Percentiles rank a stretch among this genome's conserved stretches.
These are phyloP conservation scores for Actenoides hombroni DNA, from an alignment of 2,113 vertebrate species.

Conservation along the genomic window DNA sequence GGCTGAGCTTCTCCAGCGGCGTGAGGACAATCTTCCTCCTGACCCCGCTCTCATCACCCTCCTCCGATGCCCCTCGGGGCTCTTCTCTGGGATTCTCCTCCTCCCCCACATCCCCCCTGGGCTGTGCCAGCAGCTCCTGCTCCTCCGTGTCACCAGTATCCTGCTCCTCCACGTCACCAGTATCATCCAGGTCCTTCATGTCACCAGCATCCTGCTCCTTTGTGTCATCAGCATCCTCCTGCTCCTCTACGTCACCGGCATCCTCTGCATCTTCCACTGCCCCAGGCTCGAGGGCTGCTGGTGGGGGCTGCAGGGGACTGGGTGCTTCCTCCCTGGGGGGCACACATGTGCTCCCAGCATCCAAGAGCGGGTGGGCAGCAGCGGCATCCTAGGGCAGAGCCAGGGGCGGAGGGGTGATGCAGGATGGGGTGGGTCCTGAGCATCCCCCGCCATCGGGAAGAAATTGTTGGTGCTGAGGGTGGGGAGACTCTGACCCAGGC, in stretches of 20 bases:
- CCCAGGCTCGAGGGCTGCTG: neutral
- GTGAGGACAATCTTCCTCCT: constrained; percentile 71
- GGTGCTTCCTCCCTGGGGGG: neutral
- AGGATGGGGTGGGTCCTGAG: neutral
- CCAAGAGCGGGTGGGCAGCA: rapidly evolving
- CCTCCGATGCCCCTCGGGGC: neutral
- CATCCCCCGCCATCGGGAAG: neutral
- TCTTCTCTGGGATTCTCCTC: neutral
- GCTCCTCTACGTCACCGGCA: neutral
- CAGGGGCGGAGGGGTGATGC: neutral
- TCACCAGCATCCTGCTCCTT: neutral
- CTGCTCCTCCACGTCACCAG: neutral
- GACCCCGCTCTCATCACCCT: neutral
- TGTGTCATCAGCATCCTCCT: neutral
- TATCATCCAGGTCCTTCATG: neutral
- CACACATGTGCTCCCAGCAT: neutral
- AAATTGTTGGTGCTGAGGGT: neutral
- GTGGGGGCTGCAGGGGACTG: neutral
- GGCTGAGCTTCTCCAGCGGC: constrained; percentile 73
- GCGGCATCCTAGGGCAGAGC: neutral
- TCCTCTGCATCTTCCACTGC: neutral
- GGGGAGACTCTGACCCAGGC: neutral
- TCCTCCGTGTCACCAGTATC: neutral
- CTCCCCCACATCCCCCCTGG: neutral
- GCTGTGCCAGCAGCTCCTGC: neutral